A percentile compares a stretch with the other conserved stretches of the same genome.
These are phyloP conservation scores for Onchidella celtica DNA, from an alignment of 2,888 invertebrate genomes.

Conservation along the genomic window DNA sequence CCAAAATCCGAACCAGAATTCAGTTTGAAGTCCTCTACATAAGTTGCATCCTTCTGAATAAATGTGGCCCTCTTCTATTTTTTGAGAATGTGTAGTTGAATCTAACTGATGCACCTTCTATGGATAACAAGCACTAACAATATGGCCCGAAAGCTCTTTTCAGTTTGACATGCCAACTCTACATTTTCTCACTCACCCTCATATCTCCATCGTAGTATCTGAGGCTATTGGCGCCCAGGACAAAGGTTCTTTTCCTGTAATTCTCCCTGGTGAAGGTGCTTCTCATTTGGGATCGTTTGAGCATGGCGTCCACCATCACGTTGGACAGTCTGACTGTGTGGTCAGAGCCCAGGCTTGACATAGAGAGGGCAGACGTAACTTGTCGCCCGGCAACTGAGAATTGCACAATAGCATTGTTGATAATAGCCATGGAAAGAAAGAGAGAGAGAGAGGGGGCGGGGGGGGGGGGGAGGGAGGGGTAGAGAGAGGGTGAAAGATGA, in stretches of 20 bases:
- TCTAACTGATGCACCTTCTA: too few species aligned
- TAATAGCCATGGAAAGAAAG: too few species aligned
- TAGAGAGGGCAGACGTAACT: background rate
- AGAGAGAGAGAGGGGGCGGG: background rate
- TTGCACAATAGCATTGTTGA: too few species aligned
- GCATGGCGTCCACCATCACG: conserved; percentile 19
- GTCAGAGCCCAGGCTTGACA: conserved; percentile 17
- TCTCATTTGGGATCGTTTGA: conserved; percentile 13
- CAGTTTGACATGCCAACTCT: too few species aligned
- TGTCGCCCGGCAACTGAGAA: background rate
- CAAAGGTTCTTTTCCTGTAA: conserved; percentile 22
- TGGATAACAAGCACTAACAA: too few species aligned
- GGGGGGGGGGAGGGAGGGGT: background rate
- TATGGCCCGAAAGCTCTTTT: too few species aligned
- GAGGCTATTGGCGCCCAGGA: conserved; percentile 31
- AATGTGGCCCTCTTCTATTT: too few species aligned
- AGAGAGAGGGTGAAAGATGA: background rate
- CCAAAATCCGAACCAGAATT: too few species aligned
- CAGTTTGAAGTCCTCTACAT: too few species aligned
- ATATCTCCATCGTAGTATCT: conserved; percentile 34
- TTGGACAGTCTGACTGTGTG: conserved; percentile 25
- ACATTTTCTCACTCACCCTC: too few species aligned
- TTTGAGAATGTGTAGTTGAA: too few species aligned
- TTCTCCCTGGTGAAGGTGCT: conserved; percentile 26
- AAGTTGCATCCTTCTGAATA: too few species aligned